phyloP scores from a whole-genome alignment of 2,888 invertebrate genomes.

The Xestia xanthographa region DNA sequence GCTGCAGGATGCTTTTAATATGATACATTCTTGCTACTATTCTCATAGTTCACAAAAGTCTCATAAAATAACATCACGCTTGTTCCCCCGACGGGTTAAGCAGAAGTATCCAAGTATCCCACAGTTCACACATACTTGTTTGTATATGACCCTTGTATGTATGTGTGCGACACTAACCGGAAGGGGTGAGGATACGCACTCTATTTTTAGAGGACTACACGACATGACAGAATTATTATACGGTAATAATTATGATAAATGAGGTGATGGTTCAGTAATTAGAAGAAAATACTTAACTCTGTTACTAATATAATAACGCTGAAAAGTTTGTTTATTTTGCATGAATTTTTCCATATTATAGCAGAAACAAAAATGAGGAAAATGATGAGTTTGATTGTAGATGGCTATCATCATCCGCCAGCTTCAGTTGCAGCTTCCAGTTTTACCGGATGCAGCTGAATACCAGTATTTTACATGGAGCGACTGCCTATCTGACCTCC shows the following conservation, averaged over 20 bases:
- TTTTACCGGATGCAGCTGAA: too few relatives aligned
- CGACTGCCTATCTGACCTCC: too few relatives aligned
- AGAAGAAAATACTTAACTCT: too few relatives aligned
- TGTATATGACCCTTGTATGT: background rate
- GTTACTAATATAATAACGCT: too few relatives aligned
- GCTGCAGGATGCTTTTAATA: background rate
- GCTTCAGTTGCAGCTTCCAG: too few relatives aligned
- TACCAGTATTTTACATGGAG: too few relatives aligned
- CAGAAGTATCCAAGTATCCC: background rate
- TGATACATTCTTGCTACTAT: background rate
- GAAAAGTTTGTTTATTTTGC: too few relatives aligned
- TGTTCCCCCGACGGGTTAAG: background rate
- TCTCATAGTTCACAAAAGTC: background rate
- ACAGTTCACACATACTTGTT: background rate
- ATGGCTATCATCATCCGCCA: too few relatives aligned
- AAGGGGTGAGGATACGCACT: constrained; percentile 20
- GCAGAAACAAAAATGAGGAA: too few relatives aligned
- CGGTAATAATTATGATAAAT: constrained; percentile 27
- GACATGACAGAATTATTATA: constrained; percentile 8
- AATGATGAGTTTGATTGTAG: too few relatives aligned
- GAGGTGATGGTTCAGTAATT: constrained; percentile 6
- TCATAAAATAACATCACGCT: background rate
- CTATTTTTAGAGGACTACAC: constrained; percentile 36
- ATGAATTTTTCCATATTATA: too few relatives aligned
- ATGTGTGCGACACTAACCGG: constrained; percentile 10